A percentile compares a stretch with the other conserved stretches of the same genome.
These are phyloP conservation scores for Xestobium rufovillosum DNA, from an alignment of 2,888 invertebrate species.

Conservation along the genomic window DNA sequence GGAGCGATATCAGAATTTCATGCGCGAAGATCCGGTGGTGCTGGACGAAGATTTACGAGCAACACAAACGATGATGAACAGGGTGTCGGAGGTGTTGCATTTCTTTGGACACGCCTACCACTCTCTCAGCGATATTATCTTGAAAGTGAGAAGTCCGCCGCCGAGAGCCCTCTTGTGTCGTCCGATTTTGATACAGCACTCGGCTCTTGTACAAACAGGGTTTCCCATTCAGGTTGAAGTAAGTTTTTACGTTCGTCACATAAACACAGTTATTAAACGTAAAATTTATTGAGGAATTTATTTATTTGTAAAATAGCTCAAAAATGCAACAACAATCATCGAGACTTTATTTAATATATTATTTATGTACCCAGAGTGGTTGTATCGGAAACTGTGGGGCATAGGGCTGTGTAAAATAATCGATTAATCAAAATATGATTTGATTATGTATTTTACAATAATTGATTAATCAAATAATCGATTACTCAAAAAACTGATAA, in stretches of 20 bases:
- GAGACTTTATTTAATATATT: no score
- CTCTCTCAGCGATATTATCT: conserved; percentile 76
- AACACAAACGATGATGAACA: conserved; percentile 61
- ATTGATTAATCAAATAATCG: no score
- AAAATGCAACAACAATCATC: no score
- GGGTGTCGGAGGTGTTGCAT: conserved; percentile 75
- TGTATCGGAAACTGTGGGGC: no score
- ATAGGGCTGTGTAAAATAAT: no score
- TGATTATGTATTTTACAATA: no score
- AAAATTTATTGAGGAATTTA: conserved; percentile 1
- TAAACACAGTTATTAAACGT: conserved; percentile 4
- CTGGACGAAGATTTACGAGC: conserved; percentile 43
- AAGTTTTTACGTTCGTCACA: no score
- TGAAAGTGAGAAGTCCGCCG: conserved; percentile 59
- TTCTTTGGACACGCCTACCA: conserved; percentile 84
- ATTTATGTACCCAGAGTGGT: no score
- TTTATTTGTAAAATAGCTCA: conserved; percentile 7
- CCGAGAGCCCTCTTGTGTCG: conserved; percentile 64
- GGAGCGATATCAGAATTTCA: conserved; percentile 53
- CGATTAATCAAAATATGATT: no score
- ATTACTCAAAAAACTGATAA: no score
- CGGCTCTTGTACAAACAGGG: conserved; percentile 56
- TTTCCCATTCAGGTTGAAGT: conserved; percentile 59
- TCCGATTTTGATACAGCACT: conserved; percentile 63
- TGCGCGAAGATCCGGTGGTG: conserved; percentile 54